Evolutionary conservation across 2,797 vertebrate genomes (phyloP).

Genomic region (Anguilla megastoma): DNA sequence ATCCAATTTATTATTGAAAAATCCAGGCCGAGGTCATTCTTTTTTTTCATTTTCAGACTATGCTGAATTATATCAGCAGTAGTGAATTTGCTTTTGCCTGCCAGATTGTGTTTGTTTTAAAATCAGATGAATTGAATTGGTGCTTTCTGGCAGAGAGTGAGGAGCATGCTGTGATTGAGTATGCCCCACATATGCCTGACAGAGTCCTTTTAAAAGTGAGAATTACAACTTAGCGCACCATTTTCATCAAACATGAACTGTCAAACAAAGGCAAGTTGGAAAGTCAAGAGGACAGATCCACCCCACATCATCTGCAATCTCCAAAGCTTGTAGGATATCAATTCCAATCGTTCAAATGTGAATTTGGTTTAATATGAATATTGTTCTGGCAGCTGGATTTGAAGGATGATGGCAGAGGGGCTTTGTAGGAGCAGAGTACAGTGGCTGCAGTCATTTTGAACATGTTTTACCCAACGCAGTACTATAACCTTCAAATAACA

Average conservation of each 20-base stretch:
- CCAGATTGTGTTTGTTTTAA: conserved; percentile 27
- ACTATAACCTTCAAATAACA: not conserved
- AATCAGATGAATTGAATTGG: conserved; percentile 27
- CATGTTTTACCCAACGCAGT: too few species aligned
- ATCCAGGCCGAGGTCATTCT: conserved; percentile 8
- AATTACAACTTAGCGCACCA: not conserved
- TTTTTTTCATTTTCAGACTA: conserved; percentile 21
- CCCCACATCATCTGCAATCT: not conserved
- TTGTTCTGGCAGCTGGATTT: not conserved
- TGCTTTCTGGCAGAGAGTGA: conserved; percentile 7
- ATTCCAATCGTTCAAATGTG: not conserved
- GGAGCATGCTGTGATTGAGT: conserved; percentile 10
- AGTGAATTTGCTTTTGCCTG: conserved; percentile 11
- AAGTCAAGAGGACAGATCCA: not conserved
- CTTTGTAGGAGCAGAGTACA: not conserved
- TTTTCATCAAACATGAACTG: conserved; percentile 15
- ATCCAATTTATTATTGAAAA: conserved; percentile 34
- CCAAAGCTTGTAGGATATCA: not conserved
- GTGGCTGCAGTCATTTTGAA: not conserved
- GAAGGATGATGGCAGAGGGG: not conserved
- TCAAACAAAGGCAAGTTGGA: not conserved
- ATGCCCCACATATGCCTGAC: not conserved
- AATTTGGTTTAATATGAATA: not conserved
- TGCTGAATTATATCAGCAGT: conserved; percentile 24
- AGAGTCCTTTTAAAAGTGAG: conserved; percentile 22